Base-by-base conservation (phyloP, 1,140 invertebrate species). In the Littorina saxatilis region DNA sequence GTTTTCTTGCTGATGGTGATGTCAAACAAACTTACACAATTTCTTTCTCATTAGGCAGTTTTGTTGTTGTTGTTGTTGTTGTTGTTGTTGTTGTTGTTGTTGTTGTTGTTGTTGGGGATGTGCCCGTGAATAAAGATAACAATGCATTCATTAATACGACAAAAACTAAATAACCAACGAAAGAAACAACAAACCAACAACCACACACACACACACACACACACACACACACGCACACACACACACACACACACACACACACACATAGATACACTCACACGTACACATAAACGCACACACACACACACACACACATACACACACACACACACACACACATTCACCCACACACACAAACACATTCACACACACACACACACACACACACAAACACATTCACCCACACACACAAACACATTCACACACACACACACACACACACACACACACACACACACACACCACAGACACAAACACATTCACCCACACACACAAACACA, bases 371-470 rank as follows among this genome's bases (percentile, higher is more conserved):
- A 27, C 61, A 66, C 27, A 27, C 61, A 32, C 61, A 66, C 61
- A 32, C 29, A 66, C 29, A 32, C 61, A 66, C 61, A 32, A n/a
- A 32, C 61, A 29, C 61, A 29, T 29, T 32, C 61, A 29, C 29
- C 29, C 61, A 66, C 43, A 66, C 29, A 32, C 61, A 66, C 61
- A 32, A n/a, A 32, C 61, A 29, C 61, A 29, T 29, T 32, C 61
- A 29, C 29, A 66, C 61, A 66, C 61, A 32, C 61, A 66, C 61
- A 32, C 61, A 32, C 61, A 32, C 61, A 47, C 43, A 47, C 43
- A 47, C 43, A 47, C 43, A 47, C 43, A 47, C 43, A 47, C 43
- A 47, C 43, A 47, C 43, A 66, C 61, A 27, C 29, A 66, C 29
- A 27, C 17, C 61, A 32, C 29, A 27, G 27, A 66, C 29, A 27